A percentile compares a stretch with the other conserved stretches of the same genome.
These are phyloP conservation scores for Nipponia nippon DNA, from an alignment of 2,113 vertebrate species.

Conservation along the genomic window DNA sequence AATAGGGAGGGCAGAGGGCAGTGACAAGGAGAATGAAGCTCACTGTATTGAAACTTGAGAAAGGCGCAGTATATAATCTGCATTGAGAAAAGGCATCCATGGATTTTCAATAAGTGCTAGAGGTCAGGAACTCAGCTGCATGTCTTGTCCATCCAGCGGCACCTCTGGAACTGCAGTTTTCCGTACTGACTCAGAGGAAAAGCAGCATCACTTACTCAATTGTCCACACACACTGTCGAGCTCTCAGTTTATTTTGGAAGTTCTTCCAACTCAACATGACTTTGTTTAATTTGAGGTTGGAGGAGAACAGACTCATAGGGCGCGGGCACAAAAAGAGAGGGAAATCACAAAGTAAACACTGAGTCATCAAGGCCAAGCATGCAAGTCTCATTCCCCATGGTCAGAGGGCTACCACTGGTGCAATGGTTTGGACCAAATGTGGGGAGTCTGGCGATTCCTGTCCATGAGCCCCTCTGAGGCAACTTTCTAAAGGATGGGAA, in stretches of 20 bases:
- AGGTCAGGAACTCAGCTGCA: background rate
- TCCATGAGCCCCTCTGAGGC: background rate
- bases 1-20: background rate
- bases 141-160: background rate
- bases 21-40: background rate
- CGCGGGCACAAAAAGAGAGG: background rate
- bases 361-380: constrained; percentile 15
- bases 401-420: background rate
- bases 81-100: background rate
- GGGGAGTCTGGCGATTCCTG: background rate
- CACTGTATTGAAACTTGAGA: background rate
- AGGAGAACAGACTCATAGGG: background rate
- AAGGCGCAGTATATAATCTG: background rate
- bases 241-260: constrained; percentile 55
- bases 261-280: background rate
- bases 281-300: constrained; percentile 46
- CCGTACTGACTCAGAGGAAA: constrained; percentile 54
- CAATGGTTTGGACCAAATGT: background rate
- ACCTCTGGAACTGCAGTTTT: constrained; percentile 26
- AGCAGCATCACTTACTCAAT: constrained; percentile 26
- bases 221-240: constrained; percentile 18
- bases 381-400: background rate
- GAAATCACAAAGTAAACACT: constrained; percentile 45
- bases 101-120: background rate
- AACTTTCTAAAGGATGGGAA: background rate